A percentile compares a stretch with the other conserved stretches of the same genome.
Evolutionary conservation across 1,140 invertebrate species (phyloP).

Genomic region (Papilio aristodemus): DNA sequence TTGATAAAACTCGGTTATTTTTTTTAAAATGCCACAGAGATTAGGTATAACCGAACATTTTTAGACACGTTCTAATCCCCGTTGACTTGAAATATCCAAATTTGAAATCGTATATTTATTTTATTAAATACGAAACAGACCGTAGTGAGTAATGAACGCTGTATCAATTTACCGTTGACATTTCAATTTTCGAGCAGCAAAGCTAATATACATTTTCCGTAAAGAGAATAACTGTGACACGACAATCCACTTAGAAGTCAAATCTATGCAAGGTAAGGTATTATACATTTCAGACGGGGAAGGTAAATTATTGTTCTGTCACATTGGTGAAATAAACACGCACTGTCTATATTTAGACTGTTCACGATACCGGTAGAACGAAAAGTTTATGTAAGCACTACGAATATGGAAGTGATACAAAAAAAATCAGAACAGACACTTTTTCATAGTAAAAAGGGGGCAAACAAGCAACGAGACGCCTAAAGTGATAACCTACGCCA

Average conservation of each 20-base stretch:
- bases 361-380: neutral
- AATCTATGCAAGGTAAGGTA: slow-evolving; percentile 19
- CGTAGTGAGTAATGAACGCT: slow-evolving; percentile 10
- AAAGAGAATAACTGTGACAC: slow-evolving; percentile 24
- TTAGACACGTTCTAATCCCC: neutral
- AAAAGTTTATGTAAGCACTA: neutral
- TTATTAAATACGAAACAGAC: slow-evolving; percentile 11
- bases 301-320: slow-evolving; percentile 22
- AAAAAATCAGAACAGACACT: too few species aligned
- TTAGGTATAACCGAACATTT: neutral
- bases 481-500: too few species aligned
- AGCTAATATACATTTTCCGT: slow-evolving; percentile 28
- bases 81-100: neutral
- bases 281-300: slow-evolving; percentile 18
- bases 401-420: too few species aligned
- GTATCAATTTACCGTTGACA: slow-evolving; percentile 20
- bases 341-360: neutral
- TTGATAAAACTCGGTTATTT: neutral
- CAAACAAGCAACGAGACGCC: too few species aligned
- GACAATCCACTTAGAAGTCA: slow-evolving; percentile 27
- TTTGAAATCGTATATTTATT: neutral
- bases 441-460: too few species aligned
- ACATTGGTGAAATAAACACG: slow-evolving; percentile 10
- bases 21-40: neutral
- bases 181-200: slow-evolving; percentile 7